phyloP scores from a whole-genome alignment of 2,888 invertebrate genomes.

The Hypomecis punctinalis region DNA sequence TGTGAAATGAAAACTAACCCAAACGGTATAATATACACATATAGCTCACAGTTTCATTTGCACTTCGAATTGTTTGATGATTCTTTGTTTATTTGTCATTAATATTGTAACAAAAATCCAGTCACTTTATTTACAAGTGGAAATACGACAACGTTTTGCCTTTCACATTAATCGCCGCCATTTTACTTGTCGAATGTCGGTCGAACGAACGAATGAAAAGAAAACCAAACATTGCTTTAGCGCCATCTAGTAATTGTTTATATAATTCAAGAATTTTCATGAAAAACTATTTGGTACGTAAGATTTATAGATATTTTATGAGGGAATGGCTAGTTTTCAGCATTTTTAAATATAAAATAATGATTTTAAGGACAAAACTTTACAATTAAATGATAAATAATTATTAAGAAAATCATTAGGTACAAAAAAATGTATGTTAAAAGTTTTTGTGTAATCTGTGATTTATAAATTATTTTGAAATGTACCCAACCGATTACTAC shows the following conservation, averaged over 20 bases:
- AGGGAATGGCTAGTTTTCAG: too few relatives aligned
- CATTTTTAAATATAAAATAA: too few relatives aligned
- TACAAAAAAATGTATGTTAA: too few relatives aligned
- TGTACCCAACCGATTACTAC: too few relatives aligned
- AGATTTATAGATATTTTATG: too few relatives aligned
- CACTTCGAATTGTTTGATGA: slow-evolving; percentile 61
- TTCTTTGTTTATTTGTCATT: slow-evolving; percentile 54
- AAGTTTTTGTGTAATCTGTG: too few relatives aligned
- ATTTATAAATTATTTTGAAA: too few relatives aligned
- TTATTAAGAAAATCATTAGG: too few relatives aligned
- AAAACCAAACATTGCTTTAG: slow-evolving; percentile 13
- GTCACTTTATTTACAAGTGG: slow-evolving; percentile 82
- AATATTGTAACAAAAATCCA: slow-evolving; percentile 64
- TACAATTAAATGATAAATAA: too few relatives aligned
- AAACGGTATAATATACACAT: slow-evolving; percentile 61
- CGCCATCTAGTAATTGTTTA: slow-evolving; percentile 26
- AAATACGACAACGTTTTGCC: slow-evolving; percentile 85
- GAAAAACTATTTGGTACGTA: too few relatives aligned
- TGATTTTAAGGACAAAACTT: too few relatives aligned
- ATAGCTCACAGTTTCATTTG: slow-evolving; percentile 63
- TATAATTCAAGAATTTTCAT: too few relatives aligned
- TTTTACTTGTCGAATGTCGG: slow-evolving; percentile 83
- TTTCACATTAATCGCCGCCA: slow-evolving; percentile 89
- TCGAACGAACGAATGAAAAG: slow-evolving; percentile 69
- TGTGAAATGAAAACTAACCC: slow-evolving; percentile 78